Conservation (phyloP, 2,797 vertebrate genomes). For the Xenopus petersii region DNA sequence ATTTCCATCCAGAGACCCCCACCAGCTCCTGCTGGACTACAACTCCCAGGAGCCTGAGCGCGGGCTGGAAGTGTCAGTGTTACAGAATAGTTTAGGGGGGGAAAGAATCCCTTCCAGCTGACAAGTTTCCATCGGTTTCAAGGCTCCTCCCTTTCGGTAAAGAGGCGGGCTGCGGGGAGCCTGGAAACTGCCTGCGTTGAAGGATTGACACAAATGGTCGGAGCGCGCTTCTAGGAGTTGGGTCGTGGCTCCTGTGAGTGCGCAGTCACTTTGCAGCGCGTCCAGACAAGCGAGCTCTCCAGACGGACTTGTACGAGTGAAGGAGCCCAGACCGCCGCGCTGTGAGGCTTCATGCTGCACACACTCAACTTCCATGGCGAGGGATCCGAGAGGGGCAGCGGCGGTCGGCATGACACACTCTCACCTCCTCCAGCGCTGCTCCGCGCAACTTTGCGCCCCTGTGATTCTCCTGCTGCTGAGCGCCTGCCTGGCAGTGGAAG, state of each 20-base stretch:
- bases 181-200: constrained; percentile 75
- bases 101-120: constrained; percentile 59
- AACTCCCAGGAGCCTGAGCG: no score
- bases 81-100: no score
- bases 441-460: constrained; percentile 32
- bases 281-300: neutral
- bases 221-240: constrained; percentile 51
- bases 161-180: constrained; percentile 72
- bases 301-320: constrained; percentile 46
- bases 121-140: constrained; percentile 69
- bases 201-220: constrained; percentile 73
- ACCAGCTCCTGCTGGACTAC: no score
- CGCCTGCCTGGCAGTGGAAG: constrained; percentile 49
- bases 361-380: constrained; percentile 56
- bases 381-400: constrained; percentile 54
- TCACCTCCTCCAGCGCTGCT: constrained; percentile 36
- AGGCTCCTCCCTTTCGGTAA: constrained; percentile 69
- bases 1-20: no score
- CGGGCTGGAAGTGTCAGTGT: no score
- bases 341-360: constrained; percentile 66
- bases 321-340: neutral
- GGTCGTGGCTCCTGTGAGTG: constrained; percentile 16
- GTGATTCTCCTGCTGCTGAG: constrained; percentile 35
- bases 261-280: neutral
- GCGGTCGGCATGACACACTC: constrained; percentile 44